Percentiles rank a stretch among this genome's conserved stretches.
phyloP scores from a whole-genome alignment of 2,797 vertebrate species.

The Apodemus agrarius region DNA sequence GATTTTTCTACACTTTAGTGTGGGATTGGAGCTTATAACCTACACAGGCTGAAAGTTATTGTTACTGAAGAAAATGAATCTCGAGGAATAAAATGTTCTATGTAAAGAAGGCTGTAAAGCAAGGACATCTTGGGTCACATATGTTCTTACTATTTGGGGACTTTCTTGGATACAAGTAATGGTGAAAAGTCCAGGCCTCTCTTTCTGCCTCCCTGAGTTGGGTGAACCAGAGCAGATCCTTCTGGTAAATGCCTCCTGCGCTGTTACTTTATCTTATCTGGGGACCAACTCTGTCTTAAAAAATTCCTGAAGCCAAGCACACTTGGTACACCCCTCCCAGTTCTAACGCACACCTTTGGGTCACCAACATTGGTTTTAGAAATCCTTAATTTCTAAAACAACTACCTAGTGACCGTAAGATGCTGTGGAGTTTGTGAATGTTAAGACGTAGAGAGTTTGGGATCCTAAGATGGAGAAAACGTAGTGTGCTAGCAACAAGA shows the following conservation, averaged over 20 bases:
- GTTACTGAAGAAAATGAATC: background rate
- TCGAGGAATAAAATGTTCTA: background rate
- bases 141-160: background rate
- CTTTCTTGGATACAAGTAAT: background rate
- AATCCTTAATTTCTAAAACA: background rate
- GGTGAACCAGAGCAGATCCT: background rate
- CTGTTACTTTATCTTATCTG: background rate
- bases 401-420: background rate
- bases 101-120: background rate
- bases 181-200: background rate
- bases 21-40: background rate
- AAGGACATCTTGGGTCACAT: background rate
- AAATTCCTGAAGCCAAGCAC: background rate
- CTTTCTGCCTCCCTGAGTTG: background rate
- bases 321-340: background rate
- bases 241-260: background rate
- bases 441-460: background rate
- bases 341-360: conserved; percentile 10
- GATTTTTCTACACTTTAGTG: background rate
- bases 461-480: conserved; percentile 38
- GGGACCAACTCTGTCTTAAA: background rate
- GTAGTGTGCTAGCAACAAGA: background rate
- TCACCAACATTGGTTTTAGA: background rate
- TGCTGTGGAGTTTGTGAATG: background rate
- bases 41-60: background rate